Conservation (phyloP, 1,140 invertebrate genomes). For the Antheraea mylitta region DNA sequence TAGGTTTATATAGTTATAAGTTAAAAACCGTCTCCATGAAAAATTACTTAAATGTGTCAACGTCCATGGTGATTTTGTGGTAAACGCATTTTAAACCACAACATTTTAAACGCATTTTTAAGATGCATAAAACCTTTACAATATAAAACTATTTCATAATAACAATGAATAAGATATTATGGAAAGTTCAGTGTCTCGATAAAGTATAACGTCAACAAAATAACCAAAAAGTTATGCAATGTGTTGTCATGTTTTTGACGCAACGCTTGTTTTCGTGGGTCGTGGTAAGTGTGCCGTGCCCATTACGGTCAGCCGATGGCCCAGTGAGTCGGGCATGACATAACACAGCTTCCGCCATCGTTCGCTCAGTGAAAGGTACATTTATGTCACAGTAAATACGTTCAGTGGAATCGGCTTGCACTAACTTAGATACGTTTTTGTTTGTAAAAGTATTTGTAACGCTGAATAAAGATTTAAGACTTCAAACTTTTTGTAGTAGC, state of each 20-base stretch:
- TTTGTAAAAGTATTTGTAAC: slow-evolving; percentile 1
- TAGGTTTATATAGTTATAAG: too few species aligned
- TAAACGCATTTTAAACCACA: too few species aligned
- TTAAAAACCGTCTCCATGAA: too few species aligned
- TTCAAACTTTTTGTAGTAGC: neutral
- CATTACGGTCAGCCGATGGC: slow-evolving; percentile 70
- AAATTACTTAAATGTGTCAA: too few species aligned
- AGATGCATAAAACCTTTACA: neutral
- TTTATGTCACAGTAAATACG: slow-evolving; percentile 41
- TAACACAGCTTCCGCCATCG: slow-evolving; percentile 64
- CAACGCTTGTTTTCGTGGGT: slow-evolving; percentile 70
- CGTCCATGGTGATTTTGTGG: too few species aligned
- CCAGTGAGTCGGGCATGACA: slow-evolving; percentile 57
- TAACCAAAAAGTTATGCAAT: slow-evolving; percentile 61
- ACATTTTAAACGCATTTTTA: too few species aligned
- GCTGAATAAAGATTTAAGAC: neutral
- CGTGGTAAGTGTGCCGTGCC: slow-evolving; percentile 68
- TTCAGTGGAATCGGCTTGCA: slow-evolving; percentile 7
- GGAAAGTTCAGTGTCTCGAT: slow-evolving; percentile 20
- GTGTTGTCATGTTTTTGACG: slow-evolving; percentile 60
- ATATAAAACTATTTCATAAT: slow-evolving; percentile 5
- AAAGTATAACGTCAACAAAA: slow-evolving; percentile 39
- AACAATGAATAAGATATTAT: slow-evolving; percentile 16
- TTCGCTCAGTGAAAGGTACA: slow-evolving; percentile 67
- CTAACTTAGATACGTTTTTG: slow-evolving; percentile 15